Base-by-base conservation (phyloP, 1,140 invertebrate genomes). In the Megalonaias nervosa region DNA sequence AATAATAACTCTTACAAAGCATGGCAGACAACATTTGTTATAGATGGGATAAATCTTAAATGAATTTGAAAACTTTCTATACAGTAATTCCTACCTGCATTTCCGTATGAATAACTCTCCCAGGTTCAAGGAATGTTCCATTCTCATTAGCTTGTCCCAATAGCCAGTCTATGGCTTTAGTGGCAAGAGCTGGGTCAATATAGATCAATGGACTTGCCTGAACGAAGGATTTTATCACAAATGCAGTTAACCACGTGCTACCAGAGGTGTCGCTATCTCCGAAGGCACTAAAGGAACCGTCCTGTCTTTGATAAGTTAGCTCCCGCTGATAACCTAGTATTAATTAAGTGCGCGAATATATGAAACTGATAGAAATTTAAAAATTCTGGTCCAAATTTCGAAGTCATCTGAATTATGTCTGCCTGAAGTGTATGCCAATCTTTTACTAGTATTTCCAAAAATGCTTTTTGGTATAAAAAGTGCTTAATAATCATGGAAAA, bases 211-310 rank as follows among this genome's bases (percentile, higher is more conserved):
- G 91, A 65, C 93, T 92, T 6, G 96, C 97, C 90, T 96, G 94
- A 31, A 93, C 93, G 83, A 99, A 94, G 59, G 96, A 95, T 81
- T 95, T 94, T 0, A 94, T 93, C 0, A 98, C 96, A 88, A 97
- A 97, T 3, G 97, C 96, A 13, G 98, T 99, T 77, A 99, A 71
- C 86, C 86, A 99, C 23, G 97, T 96, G 86, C 96, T 98, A 17
- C 97, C 95, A 77, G 93, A 94, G 19, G 93, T 90, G 87, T 98
- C 95, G 26, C 93, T 93, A 76, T 94, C 93, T 57, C 96, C 97
- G 89, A 99, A 99, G 26, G 96, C 95, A 88, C 97, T 97, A 88
- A 99, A 99, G 0, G 97, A 98, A 3, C 97, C 97, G 89, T 99
- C 97, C 13, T 91, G 88, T 73, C 95, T 94, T 75, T 94, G 94